Conservation (phyloP, 2,888 invertebrate genomes). For the Hirtodrosophila trivittata region DNA sequence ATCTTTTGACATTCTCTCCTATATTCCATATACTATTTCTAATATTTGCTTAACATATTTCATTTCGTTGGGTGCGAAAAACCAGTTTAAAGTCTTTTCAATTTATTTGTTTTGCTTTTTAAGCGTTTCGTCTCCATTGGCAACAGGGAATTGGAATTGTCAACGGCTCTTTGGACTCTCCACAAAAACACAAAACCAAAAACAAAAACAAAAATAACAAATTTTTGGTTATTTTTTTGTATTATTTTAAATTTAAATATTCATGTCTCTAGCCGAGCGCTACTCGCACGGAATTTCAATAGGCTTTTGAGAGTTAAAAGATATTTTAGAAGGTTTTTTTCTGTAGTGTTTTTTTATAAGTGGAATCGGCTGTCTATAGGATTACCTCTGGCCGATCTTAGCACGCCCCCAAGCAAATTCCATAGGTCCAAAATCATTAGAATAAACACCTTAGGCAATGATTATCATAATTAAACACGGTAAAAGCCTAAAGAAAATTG, state of each 20-base stretch:
- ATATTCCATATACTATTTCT: constrained; percentile 12
- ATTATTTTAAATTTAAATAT: constrained; percentile 59
- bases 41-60: constrained; percentile 9
- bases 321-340: constrained; percentile 17
- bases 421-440: constrained; percentile 2
- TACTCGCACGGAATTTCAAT: constrained; percentile 49
- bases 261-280: constrained; percentile 32
- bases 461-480: constrained; percentile 5
- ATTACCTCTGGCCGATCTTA: not conserved
- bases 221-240: constrained; percentile 2
- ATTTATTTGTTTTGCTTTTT: constrained; percentile 36
- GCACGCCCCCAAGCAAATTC: not conserved
- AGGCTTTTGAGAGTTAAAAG: constrained; percentile 19
- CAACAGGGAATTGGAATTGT: constrained; percentile 39
- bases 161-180: constrained; percentile 29
- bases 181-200: too few species aligned
- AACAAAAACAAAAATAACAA: not conserved
- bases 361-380: too few species aligned
- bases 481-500: constrained; percentile 12
- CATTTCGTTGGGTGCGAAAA: constrained; percentile 18
- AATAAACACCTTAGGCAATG: constrained; percentile 12
- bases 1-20: constrained; percentile 26
- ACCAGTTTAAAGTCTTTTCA: constrained; percentile 49
- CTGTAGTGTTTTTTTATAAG: too few species aligned
- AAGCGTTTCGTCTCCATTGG: constrained; percentile 27